These are phyloP conservation scores for Lysandra bellargus DNA, from an alignment of 2,888 invertebrate species.

Conservation along the genomic window DNA sequence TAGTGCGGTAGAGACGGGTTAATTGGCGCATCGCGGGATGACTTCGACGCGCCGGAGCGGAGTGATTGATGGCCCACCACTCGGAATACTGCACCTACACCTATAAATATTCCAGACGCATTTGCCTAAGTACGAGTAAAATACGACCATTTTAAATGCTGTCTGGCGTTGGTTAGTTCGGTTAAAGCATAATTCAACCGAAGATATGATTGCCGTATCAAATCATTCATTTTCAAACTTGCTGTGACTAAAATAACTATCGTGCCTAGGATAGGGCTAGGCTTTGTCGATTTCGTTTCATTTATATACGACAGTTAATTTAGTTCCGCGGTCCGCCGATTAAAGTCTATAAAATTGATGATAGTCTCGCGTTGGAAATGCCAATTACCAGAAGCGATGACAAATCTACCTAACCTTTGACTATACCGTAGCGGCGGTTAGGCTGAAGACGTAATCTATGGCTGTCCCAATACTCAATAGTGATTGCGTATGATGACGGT, in stretches of 20 bases:
- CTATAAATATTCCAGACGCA: conserved; percentile 22
- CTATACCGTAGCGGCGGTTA: no score
- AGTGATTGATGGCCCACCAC: conserved; percentile 39
- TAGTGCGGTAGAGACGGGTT: conserved; percentile 39
- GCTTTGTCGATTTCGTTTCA: no score
- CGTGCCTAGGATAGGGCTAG: no score
- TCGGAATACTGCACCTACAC: conserved; percentile 31
- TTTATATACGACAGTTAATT: neutral
- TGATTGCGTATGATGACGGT: no score
- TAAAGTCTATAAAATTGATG: neutral
- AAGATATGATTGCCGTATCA: neutral
- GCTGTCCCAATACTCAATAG: no score
- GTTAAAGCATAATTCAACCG: neutral
- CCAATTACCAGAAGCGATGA: neutral
- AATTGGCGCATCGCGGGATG: conserved; percentile 44
- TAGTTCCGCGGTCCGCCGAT: neutral
- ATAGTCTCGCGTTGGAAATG: neutral
- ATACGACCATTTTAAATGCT: neutral
- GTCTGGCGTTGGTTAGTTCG: neutral
- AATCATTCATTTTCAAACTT: neutral
- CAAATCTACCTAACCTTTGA: neutral
- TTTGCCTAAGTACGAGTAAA: neutral
- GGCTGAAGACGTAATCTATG: no score
- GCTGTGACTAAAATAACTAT: no score
- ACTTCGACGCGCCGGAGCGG: conserved; percentile 38